phyloP scores from a whole-genome alignment of 2,113 vertebrate genomes.

The Pardalotus punctatus region DNA sequence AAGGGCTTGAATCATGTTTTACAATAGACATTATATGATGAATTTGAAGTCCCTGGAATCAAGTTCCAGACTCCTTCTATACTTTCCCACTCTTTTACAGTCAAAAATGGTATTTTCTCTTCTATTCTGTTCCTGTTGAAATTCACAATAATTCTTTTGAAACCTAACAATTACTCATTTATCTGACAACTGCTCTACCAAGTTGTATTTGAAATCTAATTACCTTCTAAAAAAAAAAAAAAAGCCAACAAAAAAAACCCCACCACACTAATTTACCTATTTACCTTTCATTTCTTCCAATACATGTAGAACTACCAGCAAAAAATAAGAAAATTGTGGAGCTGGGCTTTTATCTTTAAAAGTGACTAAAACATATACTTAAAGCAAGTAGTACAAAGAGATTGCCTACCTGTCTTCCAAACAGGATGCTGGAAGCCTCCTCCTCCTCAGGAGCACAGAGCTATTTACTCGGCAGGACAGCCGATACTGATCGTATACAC shows the following conservation, averaged over 20 bases:
- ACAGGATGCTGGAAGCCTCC: not conserved
- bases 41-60: not conserved
- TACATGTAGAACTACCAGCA: rapidly evolving
- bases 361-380: not conserved
- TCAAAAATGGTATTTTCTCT: not conserved
- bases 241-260: too few relatives aligned
- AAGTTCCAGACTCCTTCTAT: not conserved
- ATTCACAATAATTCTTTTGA: not conserved
- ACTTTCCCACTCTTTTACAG: not conserved
- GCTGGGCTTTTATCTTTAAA: not conserved
- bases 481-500: not conserved
- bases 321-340: too few relatives aligned
- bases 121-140: not conserved
- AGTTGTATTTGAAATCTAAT: not conserved
- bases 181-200: not conserved
- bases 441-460: not conserved
- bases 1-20: not conserved
- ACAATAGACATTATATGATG: not conserved
- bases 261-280: not conserved
- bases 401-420: not conserved
- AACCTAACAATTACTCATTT: not conserved
- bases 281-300: not conserved
- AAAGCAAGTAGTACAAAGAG: not conserved
- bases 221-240: not conserved
- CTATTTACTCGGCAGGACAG: not conserved